A percentile compares a stretch with the other conserved stretches of the same genome.
These are phyloP conservation scores for Caradrina clavipalpis DNA, from an alignment of 2,888 invertebrate genomes.

Conservation along the genomic window DNA sequence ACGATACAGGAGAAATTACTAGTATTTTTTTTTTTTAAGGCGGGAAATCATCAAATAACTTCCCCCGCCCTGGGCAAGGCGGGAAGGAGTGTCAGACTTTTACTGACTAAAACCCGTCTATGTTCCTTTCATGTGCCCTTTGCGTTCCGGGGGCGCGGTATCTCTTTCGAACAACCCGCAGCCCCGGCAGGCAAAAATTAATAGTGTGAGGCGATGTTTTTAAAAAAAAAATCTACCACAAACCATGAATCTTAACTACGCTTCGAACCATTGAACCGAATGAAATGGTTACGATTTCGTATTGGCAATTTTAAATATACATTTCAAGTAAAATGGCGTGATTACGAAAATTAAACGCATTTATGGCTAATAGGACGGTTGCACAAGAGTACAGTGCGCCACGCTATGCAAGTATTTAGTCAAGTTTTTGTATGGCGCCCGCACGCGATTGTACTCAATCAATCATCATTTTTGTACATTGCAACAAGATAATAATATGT, in stretches of 20 bases:
- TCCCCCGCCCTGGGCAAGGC: too few relatives aligned
- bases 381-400: constrained; percentile 39
- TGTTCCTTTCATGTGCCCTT: too few relatives aligned
- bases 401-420: constrained; percentile 40
- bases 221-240: too few relatives aligned
- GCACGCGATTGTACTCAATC: constrained; percentile 52
- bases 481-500: constrained; percentile 2
- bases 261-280: not conserved
- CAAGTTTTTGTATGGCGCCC: constrained; percentile 38
- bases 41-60: too few relatives aligned
- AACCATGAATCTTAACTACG: not conserved
- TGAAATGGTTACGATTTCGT: constrained; percentile 9
- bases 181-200: too few relatives aligned
- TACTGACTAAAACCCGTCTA: too few relatives aligned
- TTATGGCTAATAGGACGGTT: constrained; percentile 42
- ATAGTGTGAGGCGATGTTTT: too few relatives aligned
- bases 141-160: too few relatives aligned
- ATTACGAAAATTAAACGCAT: constrained; percentile 47
- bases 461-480: constrained; percentile 36
- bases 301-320: constrained; percentile 26
- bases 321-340: constrained; percentile 38
- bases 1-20: too few relatives aligned
- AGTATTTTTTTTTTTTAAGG: too few relatives aligned
- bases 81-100: too few relatives aligned
- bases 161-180: too few relatives aligned